Evolutionary conservation across 64 coral and sea anemone species (phyloP).

Genomic region (Dendrophyllia cribrosa): DNA sequence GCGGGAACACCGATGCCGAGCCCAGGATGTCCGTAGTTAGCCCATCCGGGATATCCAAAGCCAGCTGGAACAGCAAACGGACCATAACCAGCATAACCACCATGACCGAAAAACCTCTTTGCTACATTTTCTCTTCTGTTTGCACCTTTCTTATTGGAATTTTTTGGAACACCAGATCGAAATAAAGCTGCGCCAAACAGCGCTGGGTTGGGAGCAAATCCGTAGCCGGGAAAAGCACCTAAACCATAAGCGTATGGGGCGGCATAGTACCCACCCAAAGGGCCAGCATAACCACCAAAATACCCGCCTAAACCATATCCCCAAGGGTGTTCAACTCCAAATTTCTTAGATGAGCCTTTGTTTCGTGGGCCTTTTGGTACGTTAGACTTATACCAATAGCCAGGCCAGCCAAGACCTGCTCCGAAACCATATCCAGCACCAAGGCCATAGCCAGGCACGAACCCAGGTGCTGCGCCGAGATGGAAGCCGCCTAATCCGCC

Average conservation of each 20-base stretch:
- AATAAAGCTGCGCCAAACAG: background rate
- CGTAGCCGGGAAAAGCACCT: conserved; percentile 5
- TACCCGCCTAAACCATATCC: conserved; percentile 56
- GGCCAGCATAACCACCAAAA: conserved; percentile 27
- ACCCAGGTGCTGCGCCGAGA: conserved; percentile 21
- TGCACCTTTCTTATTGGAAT: conserved; percentile 1
- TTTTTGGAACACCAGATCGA: conserved; percentile 37
- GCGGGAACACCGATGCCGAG: conserved; percentile 63
- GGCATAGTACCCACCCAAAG: background rate
- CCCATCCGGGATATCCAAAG: conserved; percentile 68
- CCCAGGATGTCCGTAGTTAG: conserved; percentile 76
- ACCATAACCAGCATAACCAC: conserved; percentile 19
- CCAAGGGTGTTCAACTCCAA: conserved; percentile 60
- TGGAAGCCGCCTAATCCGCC: conserved; percentile 42
- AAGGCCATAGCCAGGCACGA: conserved; percentile 27
- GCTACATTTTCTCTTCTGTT: conserved; percentile 45
- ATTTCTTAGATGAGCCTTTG: conserved; percentile 50
- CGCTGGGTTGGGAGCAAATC: conserved; percentile 21
- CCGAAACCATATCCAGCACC: conserved; percentile 58
- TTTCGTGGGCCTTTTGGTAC: conserved; percentile 67
- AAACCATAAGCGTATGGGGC: conserved; percentile 10
- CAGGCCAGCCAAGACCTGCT: conserved; percentile 79
- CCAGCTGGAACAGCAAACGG: conserved; percentile 58
- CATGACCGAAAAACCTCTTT: conserved; percentile 54
- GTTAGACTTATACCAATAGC: conserved; percentile 85